Evolutionary conservation across 2,797 vertebrate species (phyloP), one percentile per base, ranked within the genome.

Genomic region (Hyperoplus immaculatus): DNA sequence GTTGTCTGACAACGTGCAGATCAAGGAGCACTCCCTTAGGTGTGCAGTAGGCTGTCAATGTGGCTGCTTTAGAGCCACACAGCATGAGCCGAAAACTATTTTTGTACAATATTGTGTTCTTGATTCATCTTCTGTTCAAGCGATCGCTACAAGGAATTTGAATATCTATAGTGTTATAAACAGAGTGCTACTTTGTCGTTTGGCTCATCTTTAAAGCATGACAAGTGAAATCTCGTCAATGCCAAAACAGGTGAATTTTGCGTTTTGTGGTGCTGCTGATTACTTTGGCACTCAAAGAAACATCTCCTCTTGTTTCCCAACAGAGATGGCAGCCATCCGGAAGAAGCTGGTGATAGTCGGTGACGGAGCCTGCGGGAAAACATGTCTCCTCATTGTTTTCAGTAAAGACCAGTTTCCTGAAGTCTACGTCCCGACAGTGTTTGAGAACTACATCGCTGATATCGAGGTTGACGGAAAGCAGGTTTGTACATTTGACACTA

Each of bases 271-370:
- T n/a, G 5, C 66, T 67, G 15, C 56, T 66, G 50, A 66, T 77
- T 0, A 59, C 15, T 69, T n/a, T 62, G 60, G 13, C 60, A 63
- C 15, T 45, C 5, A 72, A 79, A 61, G 7, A 74, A 79, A 61
- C 6, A 9, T 1, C 41, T 65, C 3, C 53, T 71, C 60, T 76
- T 53, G 65, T 85, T 72, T 90, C 91, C 73, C 77, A 29, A 50
- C 94, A 97, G 96, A 92, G 3, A 99, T 99, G 98, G 97, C 98
- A 0, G 96, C 97, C 50, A 97, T 99, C 90, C 95, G 98, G 77
- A 99, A 99, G 95, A 99, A 99, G 93, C 95, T 99, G 93, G 98
- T 99, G 90, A 99, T 99, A 0, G 98, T 99, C 67, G 98, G 98
- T 0, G 98, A 99, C 1, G 98, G 98, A 62, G 98, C 98, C 42